Evolutionary conservation across 2,888 invertebrate species (phyloP).

Genomic region (Dermolepida albohirtum): DNA sequence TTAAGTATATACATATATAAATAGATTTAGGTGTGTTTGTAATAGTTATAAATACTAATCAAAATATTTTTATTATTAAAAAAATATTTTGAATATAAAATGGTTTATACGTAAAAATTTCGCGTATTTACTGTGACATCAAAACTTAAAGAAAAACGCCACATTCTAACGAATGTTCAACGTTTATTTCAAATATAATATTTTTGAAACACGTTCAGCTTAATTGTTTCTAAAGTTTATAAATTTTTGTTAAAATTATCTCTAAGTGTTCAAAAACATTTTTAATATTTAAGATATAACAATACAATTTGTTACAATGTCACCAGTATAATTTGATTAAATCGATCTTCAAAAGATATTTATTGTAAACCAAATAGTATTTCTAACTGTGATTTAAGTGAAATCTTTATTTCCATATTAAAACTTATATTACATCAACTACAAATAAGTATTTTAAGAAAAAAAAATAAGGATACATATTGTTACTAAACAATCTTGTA

Average conservation of each 20-base stretch:
- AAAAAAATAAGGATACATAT: neutral
- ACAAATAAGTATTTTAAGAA: constrained; percentile 4
- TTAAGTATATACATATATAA: neutral
- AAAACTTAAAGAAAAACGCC: no score
- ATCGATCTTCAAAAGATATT: constrained; percentile 30
- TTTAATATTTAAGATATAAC: neutral
- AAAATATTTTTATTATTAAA: constrained; percentile 24
- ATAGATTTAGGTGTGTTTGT: constrained; percentile 14
- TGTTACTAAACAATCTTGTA: no score
- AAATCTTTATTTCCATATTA: constrained; percentile 58
- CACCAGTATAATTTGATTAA: constrained; percentile 11
- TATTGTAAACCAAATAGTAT: constrained; percentile 52
- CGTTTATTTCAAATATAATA: constrained; percentile 1
- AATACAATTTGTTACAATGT: neutral
- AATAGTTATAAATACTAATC: constrained; percentile 22
- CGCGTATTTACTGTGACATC: neutral
- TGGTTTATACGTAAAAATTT: constrained; percentile 10
- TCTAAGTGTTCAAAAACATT: constrained; percentile 12
- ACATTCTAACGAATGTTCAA: no score
- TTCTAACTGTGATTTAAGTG: constrained; percentile 62
- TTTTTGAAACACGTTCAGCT: neutral
- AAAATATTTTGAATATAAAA: constrained; percentile 16
- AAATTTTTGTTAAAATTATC: constrained; percentile 4
- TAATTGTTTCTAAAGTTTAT: no score
- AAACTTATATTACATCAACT: constrained; percentile 41